Evolutionary conservation across 2,113 vertebrate genomes (phyloP).

Genomic region (Donacobius atricapilla): DNA sequence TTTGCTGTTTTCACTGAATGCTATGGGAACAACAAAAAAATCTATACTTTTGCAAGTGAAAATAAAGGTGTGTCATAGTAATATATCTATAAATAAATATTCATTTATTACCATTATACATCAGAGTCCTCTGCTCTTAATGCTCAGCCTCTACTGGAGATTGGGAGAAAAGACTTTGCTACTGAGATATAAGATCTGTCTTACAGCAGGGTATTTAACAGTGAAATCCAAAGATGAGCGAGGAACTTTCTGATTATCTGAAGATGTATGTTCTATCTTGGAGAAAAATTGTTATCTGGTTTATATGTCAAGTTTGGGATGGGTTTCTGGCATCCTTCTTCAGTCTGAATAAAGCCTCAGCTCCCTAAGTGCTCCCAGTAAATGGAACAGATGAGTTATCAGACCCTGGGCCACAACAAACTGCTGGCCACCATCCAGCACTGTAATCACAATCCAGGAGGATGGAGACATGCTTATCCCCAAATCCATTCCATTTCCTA

Average conservation of each 20-base stretch:
- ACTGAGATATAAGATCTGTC: background rate
- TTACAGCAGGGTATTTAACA: background rate
- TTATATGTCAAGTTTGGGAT: background rate
- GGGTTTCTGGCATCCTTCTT: background rate
- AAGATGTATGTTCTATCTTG: background rate
- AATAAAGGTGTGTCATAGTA: background rate
- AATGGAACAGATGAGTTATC: background rate
- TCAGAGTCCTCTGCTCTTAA: background rate
- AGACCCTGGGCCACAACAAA: background rate
- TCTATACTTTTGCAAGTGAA: background rate
- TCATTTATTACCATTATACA: background rate
- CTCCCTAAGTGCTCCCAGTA: background rate
- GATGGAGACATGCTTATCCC: accelerated
- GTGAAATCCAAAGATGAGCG: background rate
- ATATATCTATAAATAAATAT: background rate
- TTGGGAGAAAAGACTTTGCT: background rate
- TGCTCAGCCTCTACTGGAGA: background rate
- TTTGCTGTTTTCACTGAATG: background rate
- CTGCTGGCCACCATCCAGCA: background rate
- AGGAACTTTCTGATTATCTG: background rate
- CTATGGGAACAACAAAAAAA: background rate
- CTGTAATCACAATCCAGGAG: background rate
- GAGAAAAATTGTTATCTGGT: background rate
- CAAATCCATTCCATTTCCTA: background rate
- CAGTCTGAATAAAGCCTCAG: background rate